Percentiles rank a stretch among this genome's conserved stretches.
Conservation (phyloP, 2,888 invertebrate species). For the Cryptophagus acutangulus region DNA sequence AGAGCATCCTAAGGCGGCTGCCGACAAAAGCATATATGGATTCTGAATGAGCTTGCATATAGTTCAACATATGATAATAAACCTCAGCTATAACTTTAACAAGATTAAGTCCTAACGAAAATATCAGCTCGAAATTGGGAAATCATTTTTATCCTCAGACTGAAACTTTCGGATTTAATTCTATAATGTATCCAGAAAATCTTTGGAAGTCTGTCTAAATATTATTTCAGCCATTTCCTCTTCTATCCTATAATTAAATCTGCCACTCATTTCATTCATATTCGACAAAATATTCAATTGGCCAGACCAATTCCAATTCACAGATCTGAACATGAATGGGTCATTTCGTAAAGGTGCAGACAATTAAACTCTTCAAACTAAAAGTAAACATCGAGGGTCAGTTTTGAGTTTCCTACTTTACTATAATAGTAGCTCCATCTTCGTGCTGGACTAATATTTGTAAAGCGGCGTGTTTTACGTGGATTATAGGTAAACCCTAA, state of each 20-base stretch:
- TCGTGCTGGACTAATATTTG: constrained; percentile 14
- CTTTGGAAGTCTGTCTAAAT: constrained; percentile 32
- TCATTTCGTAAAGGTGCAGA: constrained; percentile 20
- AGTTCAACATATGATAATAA: too few species aligned
- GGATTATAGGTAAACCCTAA: constrained; percentile 27
- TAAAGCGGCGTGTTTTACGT: constrained; percentile 25
- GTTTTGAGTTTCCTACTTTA: constrained; percentile 10
- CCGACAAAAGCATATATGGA: too few species aligned
- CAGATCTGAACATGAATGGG: too few species aligned
- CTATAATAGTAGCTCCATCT: not conserved
- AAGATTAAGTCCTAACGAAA: too few species aligned
- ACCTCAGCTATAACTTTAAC: too few species aligned
- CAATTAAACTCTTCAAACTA: constrained; percentile 32
- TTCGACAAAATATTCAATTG: constrained; percentile 2
- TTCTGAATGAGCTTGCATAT: too few species aligned
- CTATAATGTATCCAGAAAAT: not conserved
- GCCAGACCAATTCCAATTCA: too few species aligned
- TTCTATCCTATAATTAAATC: constrained; percentile 32
- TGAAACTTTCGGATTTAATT: constrained; percentile 1
- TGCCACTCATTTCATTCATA: constrained; percentile 26
- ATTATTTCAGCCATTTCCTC: constrained; percentile 39
- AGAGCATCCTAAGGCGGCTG: too few species aligned
- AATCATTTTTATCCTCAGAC: too few species aligned
- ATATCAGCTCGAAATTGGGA: too few species aligned
- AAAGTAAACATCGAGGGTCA: constrained; percentile 26